A percentile compares a stretch with the other conserved stretches of the same genome.
Evolutionary conservation across 2,888 invertebrate species (phyloP).

Genomic region (Baronia brevicornis): DNA sequence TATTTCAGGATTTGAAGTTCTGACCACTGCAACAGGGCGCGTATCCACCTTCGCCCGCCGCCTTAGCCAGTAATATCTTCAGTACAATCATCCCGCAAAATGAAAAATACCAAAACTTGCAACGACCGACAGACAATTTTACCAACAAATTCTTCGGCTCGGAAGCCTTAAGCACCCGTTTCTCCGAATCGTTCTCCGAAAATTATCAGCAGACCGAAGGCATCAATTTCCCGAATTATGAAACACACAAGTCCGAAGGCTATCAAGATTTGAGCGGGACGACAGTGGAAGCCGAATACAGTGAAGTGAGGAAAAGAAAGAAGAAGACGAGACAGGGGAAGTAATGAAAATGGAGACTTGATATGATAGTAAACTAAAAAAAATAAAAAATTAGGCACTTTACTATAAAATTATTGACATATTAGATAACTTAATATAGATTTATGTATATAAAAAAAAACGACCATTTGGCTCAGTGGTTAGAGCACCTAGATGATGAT

Average conservation of each 20-base stretch:
- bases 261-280: conserved; percentile 61
- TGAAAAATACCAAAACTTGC: conserved; percentile 56
- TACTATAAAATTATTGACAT: too few species aligned
- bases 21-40: conserved; percentile 71
- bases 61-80: conserved; percentile 59
- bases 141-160: conserved; percentile 58
- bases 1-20: conserved; percentile 79
- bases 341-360: conserved; percentile 2
- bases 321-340: conserved; percentile 41
- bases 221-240: conserved; percentile 51
- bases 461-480: too few species aligned
- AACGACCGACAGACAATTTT: conserved; percentile 29
- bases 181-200: conserved; percentile 52
- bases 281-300: conserved; percentile 38
- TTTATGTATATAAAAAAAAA: too few species aligned
- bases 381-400: conserved; percentile 5
- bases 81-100: conserved; percentile 55
- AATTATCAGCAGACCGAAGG: conserved; percentile 60
- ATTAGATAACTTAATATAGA: too few species aligned
- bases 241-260: conserved; percentile 39
- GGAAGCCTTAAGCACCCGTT: conserved; percentile 49
- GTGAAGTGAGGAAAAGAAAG: conserved; percentile 37
- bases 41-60: conserved; percentile 52
- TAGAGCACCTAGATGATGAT: too few species aligned
- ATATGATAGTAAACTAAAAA: too few species aligned